phyloP scores from a whole-genome alignment of 2,888 invertebrate genomes.

The Caenorhabditis angaria region DNA sequence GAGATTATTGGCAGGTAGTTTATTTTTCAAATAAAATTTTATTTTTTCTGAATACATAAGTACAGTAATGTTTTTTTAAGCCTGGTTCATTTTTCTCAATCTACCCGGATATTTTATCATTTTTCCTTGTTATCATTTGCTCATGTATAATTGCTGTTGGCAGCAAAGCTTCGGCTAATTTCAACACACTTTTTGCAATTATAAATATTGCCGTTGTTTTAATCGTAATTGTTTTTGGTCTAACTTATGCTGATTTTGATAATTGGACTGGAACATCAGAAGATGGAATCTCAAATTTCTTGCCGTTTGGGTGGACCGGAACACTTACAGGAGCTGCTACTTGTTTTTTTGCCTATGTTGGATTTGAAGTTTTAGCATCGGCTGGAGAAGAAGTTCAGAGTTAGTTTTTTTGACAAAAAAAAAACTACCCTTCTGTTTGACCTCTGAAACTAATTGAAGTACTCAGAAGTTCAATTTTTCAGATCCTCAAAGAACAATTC shows the following conservation, averaged over 20 bases:
- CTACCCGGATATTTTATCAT: constrained; percentile 73
- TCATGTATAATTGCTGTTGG: constrained; percentile 72
- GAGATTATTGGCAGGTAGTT: constrained; percentile 27
- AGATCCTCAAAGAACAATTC: constrained; percentile 44
- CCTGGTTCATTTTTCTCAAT: constrained; percentile 43
- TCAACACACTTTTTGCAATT: constrained; percentile 72
- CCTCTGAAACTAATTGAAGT: no score
- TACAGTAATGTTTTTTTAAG: constrained; percentile 13
- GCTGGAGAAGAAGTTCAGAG: constrained; percentile 49
- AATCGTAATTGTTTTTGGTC: constrained; percentile 17
- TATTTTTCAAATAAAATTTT: not conserved
- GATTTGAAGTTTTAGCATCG: constrained; percentile 49
- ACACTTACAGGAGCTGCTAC: constrained; percentile 44
- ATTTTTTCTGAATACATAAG: not conserved
- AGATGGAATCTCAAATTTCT: constrained; percentile 25
- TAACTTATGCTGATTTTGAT: constrained; percentile 22
- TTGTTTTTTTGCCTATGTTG: constrained; percentile 50
- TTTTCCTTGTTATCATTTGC: constrained; percentile 71
- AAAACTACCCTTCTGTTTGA: no score
- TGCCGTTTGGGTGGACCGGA: constrained; percentile 43
- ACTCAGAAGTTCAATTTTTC: constrained; percentile 7
- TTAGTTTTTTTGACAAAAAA: constrained; percentile 6
- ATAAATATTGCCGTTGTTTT: constrained; percentile 41
- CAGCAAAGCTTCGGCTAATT: constrained; percentile 72
- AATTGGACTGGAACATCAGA: constrained; percentile 14